Conservation (phyloP, 1,140 invertebrate genomes). For the Drosophila seguyi region DNA sequence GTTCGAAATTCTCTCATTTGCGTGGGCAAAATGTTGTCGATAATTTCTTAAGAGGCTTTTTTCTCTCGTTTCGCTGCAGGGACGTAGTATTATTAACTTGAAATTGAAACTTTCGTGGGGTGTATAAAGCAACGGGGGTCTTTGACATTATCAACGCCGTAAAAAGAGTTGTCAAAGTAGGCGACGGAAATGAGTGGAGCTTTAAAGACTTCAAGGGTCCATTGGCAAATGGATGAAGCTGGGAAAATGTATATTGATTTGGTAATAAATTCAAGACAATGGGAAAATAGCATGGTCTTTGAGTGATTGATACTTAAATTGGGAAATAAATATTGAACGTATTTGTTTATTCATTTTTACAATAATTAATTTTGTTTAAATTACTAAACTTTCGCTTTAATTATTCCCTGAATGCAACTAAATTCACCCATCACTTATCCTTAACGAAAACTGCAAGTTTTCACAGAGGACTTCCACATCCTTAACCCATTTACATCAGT, state of each 20-base stretch:
- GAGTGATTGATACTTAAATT: not conserved
- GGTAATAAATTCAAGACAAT: conserved; percentile 6
- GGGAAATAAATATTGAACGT: too few species aligned
- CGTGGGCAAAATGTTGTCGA: conserved; percentile 49
- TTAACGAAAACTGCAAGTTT: not conserved
- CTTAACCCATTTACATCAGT: conserved; percentile 38
- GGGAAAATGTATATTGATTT: not conserved
- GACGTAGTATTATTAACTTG: conserved; percentile 39
- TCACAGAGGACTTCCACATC: not conserved
- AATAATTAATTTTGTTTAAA: not conserved
- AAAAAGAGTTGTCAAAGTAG: conserved; percentile 36
- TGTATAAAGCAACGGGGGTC: conserved; percentile 17
- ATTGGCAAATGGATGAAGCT: conserved; percentile 3
- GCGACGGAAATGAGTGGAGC: conserved; percentile 9
- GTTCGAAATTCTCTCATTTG: conserved; percentile 43
- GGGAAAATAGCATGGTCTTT: not conserved
- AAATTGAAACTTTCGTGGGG: conserved; percentile 35
- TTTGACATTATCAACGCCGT: conserved; percentile 14
- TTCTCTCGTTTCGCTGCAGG: conserved; percentile 14
- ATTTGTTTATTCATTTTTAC: not conserved
- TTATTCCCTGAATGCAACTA: not conserved
- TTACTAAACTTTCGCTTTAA: not conserved
- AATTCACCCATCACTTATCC: not conserved
- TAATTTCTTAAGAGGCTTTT: conserved; percentile 55
- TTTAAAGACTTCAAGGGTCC: conserved; percentile 5